Evolutionary conservation across 1,140 invertebrate species (phyloP), one percentile per base, ranked within the genome.

Genomic region (Drosophila oshimai): DNA sequence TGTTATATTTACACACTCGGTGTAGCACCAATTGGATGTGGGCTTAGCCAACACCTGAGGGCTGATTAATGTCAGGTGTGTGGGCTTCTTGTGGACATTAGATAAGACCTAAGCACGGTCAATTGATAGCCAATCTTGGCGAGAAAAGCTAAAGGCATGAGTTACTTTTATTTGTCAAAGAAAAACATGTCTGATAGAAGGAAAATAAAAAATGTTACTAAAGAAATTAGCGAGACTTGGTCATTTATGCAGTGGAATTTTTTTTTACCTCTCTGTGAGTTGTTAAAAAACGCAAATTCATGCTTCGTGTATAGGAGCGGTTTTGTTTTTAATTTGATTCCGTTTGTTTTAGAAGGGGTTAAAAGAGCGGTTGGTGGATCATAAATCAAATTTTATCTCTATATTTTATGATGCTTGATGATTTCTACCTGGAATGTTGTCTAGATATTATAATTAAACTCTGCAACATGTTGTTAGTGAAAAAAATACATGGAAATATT

Each of bases 51-150:
- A 28, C 42, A 49, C 64, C 45, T 42, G 46, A 26, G 53, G 18
- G n/a, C 36, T 54, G 61, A 54, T 65, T 65, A 57, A 18, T 42
- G 60, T 26, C 64, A 69, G 65, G 65, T 69, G 65, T 65, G 60
- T 54, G 24, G 47, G 53, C 28, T 60, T 17, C 33, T 33, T 67
- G 42, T 41, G 61, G 42, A 26, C 61, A 50, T 29, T 49, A 64
- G 62, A 65, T 65, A 64, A 65, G 62, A 41, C 50, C 22, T 18
- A 18, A 57, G 37, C 28, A 24, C 34, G 37, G 44, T 33, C 42
- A 64, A 31, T 50, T 62, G 61, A 64, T 64, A 31, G 53, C n/a
- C 37, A 62, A 41, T 42, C 28, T 34, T 42, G 4, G 7, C 3
- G n/a, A n/a, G 53, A 62, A 62, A 58, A 55, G 49, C 26, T 28